Percentiles rank a stretch among this genome's conserved stretches.
phyloP scores from a whole-genome alignment of 2,888 invertebrate genomes.

The Drosophila incognita region DNA sequence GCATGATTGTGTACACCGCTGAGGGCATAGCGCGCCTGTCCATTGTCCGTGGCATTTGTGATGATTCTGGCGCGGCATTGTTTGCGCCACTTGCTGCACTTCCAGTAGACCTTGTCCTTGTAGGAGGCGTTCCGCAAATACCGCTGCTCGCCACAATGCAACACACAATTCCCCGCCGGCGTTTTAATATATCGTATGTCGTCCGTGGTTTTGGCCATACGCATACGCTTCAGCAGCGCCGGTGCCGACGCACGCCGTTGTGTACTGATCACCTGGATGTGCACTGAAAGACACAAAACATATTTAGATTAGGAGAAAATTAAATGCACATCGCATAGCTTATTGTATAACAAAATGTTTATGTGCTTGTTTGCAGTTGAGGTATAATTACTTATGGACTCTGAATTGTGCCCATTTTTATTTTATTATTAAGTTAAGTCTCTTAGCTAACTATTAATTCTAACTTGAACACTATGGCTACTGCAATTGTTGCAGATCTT shows the following conservation, averaged over 20 bases:
- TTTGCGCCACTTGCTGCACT: constrained; percentile 85
- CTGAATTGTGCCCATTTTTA: constrained; percentile 9
- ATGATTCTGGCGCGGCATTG: constrained; percentile 84
- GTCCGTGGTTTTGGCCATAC: constrained; percentile 70
- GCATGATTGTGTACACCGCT: constrained; percentile 85
- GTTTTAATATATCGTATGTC: constrained; percentile 80
- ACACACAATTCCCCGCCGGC: constrained; percentile 82
- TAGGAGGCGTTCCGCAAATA: constrained; percentile 84
- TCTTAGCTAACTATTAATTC: constrained; percentile 29
- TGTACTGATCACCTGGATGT: constrained; percentile 32
- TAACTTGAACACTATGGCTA: constrained; percentile 47
- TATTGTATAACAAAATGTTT: constrained; percentile 5
- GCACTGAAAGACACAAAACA: constrained; percentile 39
- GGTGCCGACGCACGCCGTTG: constrained; percentile 21
- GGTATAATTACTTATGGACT: constrained; percentile 8
- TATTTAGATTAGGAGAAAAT: constrained; percentile 4
- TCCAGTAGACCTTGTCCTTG: constrained; percentile 85
- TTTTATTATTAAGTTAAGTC: constrained; percentile 36
- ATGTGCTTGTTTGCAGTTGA: constrained; percentile 2
- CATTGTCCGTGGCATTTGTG: constrained; percentile 75
- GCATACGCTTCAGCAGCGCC: constrained; percentile 63
- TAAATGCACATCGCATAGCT: too few relatives aligned
- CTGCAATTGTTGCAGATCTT: constrained; percentile 62
- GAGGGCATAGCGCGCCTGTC: constrained; percentile 58
- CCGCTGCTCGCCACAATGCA: constrained; percentile 84